Percentiles rank a stretch among this genome's conserved stretches.
Conservation (phyloP, 2,888 invertebrate species). For the Conus canariensis region DNA sequence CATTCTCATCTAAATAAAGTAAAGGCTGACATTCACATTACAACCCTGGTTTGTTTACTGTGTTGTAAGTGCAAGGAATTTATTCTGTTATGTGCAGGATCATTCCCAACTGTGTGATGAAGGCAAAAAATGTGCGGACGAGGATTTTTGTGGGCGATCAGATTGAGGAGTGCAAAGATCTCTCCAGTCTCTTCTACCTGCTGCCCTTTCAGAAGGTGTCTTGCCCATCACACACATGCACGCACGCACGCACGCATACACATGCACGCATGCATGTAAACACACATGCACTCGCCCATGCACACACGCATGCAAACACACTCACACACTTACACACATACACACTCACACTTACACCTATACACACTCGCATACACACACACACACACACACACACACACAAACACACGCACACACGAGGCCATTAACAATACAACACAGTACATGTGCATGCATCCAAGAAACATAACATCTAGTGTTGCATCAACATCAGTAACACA, state of each 20-base stretch:
- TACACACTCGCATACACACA: background rate
- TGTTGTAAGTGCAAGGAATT: background rate
- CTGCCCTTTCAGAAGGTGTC: slow-evolving; percentile 91
- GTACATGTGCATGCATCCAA: no score
- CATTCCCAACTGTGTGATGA: slow-evolving; percentile 95
- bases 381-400: background rate
- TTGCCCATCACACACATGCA: slow-evolving; percentile 17
- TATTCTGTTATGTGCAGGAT: slow-evolving; percentile 11
- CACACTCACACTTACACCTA: background rate
- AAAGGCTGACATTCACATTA: no score
- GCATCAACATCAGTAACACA: background rate
- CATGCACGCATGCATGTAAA: slow-evolving; percentile 1
- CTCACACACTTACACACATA: background rate
- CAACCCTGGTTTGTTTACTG: no score
- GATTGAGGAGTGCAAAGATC: slow-evolving; percentile 97
- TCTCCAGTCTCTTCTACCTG: slow-evolving; percentile 95
- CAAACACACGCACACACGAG: background rate
- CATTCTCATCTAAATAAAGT: no score
- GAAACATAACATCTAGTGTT: no score
- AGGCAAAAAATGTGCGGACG: slow-evolving; percentile 96
- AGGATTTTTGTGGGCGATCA: slow-evolving; percentile 96
- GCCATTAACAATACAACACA: no score
- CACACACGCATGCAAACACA: slow-evolving; percentile 19
- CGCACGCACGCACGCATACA: background rate
- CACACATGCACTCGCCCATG: slow-evolving; percentile 14